Evolutionary conservation across 2,888 invertebrate species (phyloP).

Genomic region (Tanytarsus gracilentus): DNA sequence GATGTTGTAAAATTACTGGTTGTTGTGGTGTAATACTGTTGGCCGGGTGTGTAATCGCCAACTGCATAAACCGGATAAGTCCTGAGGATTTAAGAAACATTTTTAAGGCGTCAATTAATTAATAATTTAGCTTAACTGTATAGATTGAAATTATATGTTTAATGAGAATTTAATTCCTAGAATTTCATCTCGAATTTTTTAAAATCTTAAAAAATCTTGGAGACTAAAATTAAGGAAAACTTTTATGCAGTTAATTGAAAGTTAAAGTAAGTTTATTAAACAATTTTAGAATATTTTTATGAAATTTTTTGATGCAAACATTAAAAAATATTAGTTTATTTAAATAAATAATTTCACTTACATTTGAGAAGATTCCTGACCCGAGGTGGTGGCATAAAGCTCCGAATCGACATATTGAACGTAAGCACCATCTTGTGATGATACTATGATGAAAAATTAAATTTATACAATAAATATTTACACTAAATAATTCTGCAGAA

Average conservation of each 20-base stretch:
- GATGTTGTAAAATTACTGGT: constrained; percentile 52
- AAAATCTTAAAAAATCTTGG: neutral
- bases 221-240: neutral
- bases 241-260: neutral
- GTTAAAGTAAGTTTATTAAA: too few species aligned
- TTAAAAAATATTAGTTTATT: neutral
- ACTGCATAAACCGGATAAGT: constrained; percentile 70
- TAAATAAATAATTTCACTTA: constrained; percentile 37
- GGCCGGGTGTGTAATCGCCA: constrained; percentile 47
- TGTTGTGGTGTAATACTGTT: constrained; percentile 57
- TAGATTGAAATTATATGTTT: neutral
- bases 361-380: constrained; percentile 53
- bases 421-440: constrained; percentile 45
- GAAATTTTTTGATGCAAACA: too few species aligned
- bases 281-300: too few species aligned
- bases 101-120: too few species aligned
- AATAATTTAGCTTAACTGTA: neutral
- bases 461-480: too few species aligned
- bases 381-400: constrained; percentile 50
- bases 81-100: constrained; percentile 43
- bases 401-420: constrained; percentile 68
- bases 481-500: too few species aligned
- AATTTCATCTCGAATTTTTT: too few species aligned
- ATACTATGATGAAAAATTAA: constrained; percentile 35
- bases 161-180: too few species aligned